phyloP scores from a whole-genome alignment of 1,140 invertebrate species.

The Nymphalis io region DNA sequence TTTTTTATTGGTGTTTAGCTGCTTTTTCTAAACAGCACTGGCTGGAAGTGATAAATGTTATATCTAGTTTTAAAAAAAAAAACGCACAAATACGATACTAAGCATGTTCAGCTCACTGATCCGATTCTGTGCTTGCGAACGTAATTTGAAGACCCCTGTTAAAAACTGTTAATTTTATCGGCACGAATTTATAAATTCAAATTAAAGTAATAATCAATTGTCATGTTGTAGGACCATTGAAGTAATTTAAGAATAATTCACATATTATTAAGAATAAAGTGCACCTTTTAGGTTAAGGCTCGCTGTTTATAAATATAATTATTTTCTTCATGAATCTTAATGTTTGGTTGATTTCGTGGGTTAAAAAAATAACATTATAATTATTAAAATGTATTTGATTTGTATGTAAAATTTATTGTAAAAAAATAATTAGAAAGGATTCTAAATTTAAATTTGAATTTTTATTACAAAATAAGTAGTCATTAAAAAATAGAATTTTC shows the following conservation, averaged over 20 bases:
- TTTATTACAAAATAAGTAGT: background rate
- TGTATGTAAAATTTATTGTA: too few species aligned
- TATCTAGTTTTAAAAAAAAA: too few species aligned
- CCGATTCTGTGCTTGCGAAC: too few species aligned
- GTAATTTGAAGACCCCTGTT: too few species aligned
- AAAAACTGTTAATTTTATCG: background rate
- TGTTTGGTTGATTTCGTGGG: background rate
- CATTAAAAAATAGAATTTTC: too few species aligned
- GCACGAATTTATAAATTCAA: slow-evolving; percentile 26
- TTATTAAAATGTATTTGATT: too few species aligned
- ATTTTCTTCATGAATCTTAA: background rate
- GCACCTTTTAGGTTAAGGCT: slow-evolving; percentile 54
- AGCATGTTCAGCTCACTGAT: too few species aligned
- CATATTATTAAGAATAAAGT: slow-evolving; percentile 50
- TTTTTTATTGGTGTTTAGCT: too few species aligned
- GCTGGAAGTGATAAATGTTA: too few species aligned
- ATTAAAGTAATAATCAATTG: slow-evolving; percentile 33
- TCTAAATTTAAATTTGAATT: background rate
- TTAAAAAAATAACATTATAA: too few species aligned
- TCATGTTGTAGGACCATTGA: slow-evolving; percentile 56
- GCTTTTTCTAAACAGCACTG: too few species aligned
- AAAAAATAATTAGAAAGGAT: background rate
- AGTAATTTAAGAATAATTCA: slow-evolving; percentile 48
- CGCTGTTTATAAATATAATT: background rate
- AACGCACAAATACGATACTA: too few species aligned